Conservation (phyloP, 2,888 invertebrate genomes). For the Andricus quercusramuli region DNA sequence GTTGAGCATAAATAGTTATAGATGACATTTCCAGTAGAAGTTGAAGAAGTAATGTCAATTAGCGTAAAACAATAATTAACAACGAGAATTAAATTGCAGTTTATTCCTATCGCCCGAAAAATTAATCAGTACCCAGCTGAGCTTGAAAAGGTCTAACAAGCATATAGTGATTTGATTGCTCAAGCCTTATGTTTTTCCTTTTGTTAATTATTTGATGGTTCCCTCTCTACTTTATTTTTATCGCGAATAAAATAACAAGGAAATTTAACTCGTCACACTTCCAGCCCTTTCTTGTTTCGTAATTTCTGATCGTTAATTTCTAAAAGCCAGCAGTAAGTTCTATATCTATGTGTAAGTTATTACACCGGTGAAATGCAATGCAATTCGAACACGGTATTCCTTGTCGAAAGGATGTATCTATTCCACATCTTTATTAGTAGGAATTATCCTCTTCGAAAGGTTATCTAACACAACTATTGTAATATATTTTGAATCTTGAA, state of each 20-base stretch:
- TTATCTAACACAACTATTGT: too few relatives aligned
- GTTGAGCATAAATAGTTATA: neutral
- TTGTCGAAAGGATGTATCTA: conserved; percentile 6
- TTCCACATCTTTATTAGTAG: neutral
- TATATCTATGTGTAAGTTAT: neutral
- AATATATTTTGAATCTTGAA: too few relatives aligned
- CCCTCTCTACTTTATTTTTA: neutral
- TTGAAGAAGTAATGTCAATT: neutral
- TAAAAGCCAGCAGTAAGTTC: neutral
- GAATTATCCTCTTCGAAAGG: neutral
- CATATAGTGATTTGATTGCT: neutral
- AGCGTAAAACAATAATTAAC: conserved; percentile 5
- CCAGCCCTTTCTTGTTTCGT: conserved; percentile 29
- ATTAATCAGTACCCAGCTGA: conserved; percentile 1
- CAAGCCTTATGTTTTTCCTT: neutral
- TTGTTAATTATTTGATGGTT: neutral
- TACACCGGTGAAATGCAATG: conserved; percentile 24
- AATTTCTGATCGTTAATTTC: conserved; percentile 27
- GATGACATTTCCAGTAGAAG: neutral
- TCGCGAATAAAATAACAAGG: neutral
- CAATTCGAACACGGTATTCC: conserved; percentile 14
- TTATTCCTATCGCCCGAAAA: neutral
- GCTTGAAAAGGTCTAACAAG: neutral
- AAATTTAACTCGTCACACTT: conserved; percentile 9
- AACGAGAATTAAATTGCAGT: neutral